A percentile compares a stretch with the other conserved stretches of the same genome.
phyloP scores from a whole-genome alignment of 2,888 invertebrate genomes.

The Amblyjoppa fuscipennis region DNA sequence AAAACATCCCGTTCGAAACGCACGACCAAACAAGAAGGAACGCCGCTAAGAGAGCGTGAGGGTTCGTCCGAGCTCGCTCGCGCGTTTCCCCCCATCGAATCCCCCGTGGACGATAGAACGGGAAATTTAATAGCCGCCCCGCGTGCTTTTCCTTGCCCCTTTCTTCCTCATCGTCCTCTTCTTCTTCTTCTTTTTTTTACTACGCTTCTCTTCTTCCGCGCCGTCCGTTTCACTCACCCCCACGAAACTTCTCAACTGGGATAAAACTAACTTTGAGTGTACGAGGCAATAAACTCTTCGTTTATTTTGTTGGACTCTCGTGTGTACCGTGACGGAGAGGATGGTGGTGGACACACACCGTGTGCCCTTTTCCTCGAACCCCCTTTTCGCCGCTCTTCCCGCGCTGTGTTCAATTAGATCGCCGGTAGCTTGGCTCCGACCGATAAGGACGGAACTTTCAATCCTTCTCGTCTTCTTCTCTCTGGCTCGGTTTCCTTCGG shows the following conservation, averaged over 20 bases:
- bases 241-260: slow-evolving; percentile 52
- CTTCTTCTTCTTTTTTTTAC: background rate
- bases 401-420: slow-evolving; percentile 41
- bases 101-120: slow-evolving; percentile 35
- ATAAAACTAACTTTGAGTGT: slow-evolving; percentile 62
- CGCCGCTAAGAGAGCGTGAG: slow-evolving; percentile 54
- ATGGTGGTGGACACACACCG: background rate
- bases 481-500: background rate
- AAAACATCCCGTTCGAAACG: slow-evolving; percentile 69
- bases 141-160: slow-evolving; percentile 31
- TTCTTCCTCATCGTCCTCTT: background rate
- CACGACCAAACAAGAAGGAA: slow-evolving; percentile 69
- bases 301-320: slow-evolving; percentile 47
- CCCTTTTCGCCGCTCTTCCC: background rate
- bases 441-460: background rate
- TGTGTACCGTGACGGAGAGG: slow-evolving; percentile 25
- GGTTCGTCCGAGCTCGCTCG: slow-evolving; percentile 42
- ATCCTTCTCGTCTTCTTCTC: background rate
- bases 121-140: slow-evolving; percentile 57
- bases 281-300: slow-evolving; percentile 59
- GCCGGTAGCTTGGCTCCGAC: background rate
- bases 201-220: background rate
- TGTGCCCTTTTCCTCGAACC: background rate
- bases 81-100: slow-evolving; percentile 51
- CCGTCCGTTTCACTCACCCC: slow-evolving; percentile 12